Evolutionary conservation across 2,797 vertebrate species (phyloP).

Genomic region (Threskiornis aethiopicus): DNA sequence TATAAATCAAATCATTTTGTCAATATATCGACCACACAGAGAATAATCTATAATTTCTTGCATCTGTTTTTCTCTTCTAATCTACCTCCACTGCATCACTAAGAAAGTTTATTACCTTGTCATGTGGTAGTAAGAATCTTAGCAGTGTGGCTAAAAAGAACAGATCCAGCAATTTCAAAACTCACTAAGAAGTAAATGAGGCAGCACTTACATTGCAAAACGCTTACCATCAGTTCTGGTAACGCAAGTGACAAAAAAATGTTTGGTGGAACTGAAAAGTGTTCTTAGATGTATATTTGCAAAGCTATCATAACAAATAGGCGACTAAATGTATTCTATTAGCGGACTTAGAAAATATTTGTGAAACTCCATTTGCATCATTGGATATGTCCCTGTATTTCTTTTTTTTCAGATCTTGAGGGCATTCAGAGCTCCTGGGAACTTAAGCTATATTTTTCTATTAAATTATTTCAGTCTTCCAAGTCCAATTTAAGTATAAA

Average conservation of each 20-base stretch:
- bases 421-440: constrained; percentile 25
- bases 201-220: neutral
- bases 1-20: neutral
- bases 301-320: neutral
- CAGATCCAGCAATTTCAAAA: neutral
- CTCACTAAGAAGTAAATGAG: neutral
- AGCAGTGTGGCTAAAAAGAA: neutral
- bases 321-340: neutral
- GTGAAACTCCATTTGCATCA: neutral
- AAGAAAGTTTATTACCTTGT: neutral
- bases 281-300: neutral
- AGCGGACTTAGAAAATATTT: neutral
- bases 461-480: constrained; percentile 47
- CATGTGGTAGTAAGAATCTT: neutral
- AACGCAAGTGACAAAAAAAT: neutral
- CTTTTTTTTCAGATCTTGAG: constrained; percentile 8
- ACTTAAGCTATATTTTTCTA: constrained; percentile 39
- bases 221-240: neutral
- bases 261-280: neutral
- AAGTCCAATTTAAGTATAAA: constrained; percentile 56
- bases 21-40: fast-evolving
- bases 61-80: neutral
- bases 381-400: neutral
- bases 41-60: neutral
- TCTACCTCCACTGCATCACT: neutral